Conservation (phyloP, 2,797 vertebrate genomes). For the Bufotes viridis region DNA sequence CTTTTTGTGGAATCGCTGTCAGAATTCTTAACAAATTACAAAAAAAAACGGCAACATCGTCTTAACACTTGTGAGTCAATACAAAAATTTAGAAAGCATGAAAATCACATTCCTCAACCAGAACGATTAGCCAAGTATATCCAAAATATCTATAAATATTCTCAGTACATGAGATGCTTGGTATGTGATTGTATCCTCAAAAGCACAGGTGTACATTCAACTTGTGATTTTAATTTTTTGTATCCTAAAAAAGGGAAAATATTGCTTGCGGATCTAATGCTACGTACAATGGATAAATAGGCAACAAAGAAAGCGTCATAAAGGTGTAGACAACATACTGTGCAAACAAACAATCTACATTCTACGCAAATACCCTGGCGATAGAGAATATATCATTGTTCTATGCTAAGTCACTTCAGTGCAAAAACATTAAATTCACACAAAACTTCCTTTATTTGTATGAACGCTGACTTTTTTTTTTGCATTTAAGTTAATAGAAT, state of each 20-base stretch:
- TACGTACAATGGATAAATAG: slow-evolving; percentile 79
- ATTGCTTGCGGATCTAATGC: slow-evolving; percentile 71
- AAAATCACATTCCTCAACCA: slow-evolving; percentile 69
- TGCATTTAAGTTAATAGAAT: slow-evolving; percentile 63
- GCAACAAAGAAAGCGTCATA: slow-evolving; percentile 76
- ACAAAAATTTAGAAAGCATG: slow-evolving; percentile 73
- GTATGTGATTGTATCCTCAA: slow-evolving; percentile 67
- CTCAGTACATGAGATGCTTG: slow-evolving; percentile 66
- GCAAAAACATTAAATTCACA: slow-evolving; percentile 72
- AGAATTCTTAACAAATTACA: slow-evolving; percentile 74
- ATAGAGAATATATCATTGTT: slow-evolving; percentile 75
- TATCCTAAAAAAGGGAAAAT: slow-evolving; percentile 67
- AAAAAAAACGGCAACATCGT: slow-evolving; percentile 70
- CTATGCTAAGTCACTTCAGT: slow-evolving; percentile 78
- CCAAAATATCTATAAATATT: slow-evolving; percentile 71
- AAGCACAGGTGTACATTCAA: slow-evolving; percentile 74
- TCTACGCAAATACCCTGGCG: slow-evolving; percentile 81
- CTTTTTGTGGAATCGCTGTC: slow-evolving; percentile 78
- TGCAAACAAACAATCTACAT: slow-evolving; percentile 80
- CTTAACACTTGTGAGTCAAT: slow-evolving; percentile 69
- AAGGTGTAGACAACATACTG: slow-evolving; percentile 75
- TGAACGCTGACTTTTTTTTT: slow-evolving; percentile 66
- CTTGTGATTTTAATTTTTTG: slow-evolving; percentile 68
- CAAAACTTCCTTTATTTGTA: slow-evolving; percentile 63
- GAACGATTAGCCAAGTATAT: slow-evolving; percentile 68